Percentiles rank a stretch among this genome's conserved stretches.
Conservation (phyloP, 2,797 vertebrate species). For the Sparidentex hasta region DNA sequence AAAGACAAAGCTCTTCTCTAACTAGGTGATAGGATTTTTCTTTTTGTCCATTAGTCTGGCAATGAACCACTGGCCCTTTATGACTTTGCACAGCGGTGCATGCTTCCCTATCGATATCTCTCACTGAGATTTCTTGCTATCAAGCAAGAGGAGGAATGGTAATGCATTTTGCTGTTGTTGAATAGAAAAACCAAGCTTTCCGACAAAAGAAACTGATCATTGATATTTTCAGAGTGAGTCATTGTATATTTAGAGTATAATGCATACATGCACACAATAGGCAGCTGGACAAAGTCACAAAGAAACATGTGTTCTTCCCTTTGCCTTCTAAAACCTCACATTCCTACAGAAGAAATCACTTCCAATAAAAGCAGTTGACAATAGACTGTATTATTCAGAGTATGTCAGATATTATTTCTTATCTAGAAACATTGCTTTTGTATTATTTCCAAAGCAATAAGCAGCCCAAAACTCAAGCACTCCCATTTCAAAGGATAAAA, state of each 20-base stretch:
- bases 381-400: background rate
- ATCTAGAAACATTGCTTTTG: background rate
- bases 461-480: background rate
- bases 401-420: background rate
- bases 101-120: constrained; percentile 20
- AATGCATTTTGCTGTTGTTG: background rate
- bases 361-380: background rate
- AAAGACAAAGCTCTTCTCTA: constrained; percentile 53
- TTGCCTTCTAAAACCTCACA: background rate
- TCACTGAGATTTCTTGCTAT: constrained; percentile 1
- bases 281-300: background rate
- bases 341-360: background rate
- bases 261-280: background rate
- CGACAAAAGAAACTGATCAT: constrained; percentile 6
- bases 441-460: background rate
- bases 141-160: background rate
- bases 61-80: constrained; percentile 71
- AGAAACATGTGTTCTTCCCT: background rate
- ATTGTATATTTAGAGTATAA: background rate
- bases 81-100: constrained; percentile 44
- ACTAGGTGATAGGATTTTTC: constrained; percentile 62
- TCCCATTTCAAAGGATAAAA: background rate
- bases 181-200: background rate
- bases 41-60: constrained; percentile 67
- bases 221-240: background rate